phyloP scores from a whole-genome alignment of 2,888 invertebrate species.

The Sturmia bella region DNA sequence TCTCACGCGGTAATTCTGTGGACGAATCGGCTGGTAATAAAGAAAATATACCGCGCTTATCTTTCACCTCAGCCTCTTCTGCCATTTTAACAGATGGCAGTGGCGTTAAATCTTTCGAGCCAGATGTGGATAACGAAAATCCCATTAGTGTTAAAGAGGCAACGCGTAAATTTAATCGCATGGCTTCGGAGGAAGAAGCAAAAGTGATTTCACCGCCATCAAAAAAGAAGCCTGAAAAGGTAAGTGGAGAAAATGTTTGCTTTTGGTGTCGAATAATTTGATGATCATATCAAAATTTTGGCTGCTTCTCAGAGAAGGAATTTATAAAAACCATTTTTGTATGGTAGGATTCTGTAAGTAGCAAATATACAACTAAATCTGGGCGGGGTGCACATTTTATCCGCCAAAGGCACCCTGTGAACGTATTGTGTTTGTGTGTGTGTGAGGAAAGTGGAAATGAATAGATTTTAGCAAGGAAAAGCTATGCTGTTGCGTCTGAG shows the following conservation, averaged over 20 bases:
- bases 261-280: too few relatives aligned
- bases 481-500: too few relatives aligned
- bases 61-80: slow-evolving; percentile 76
- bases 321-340: too few relatives aligned
- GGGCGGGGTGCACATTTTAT: too few relatives aligned
- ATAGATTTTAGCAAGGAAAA: too few relatives aligned
- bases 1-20: slow-evolving; percentile 82
- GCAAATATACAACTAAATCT: too few relatives aligned
- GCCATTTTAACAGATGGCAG: slow-evolving; percentile 71
- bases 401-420: too few relatives aligned
- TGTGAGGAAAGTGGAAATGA: too few relatives aligned
- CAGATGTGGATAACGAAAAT: slow-evolving; percentile 82
- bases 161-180: slow-evolving; percentile 94
- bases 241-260: slow-evolving; percentile 81
- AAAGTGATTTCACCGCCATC: slow-evolving; percentile 83
- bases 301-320: too few relatives aligned
- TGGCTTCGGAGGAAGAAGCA: slow-evolving; percentile 90
- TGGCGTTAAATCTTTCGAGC: slow-evolving; percentile 71
- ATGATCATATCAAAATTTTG: too few relatives aligned
- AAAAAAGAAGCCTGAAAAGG: slow-evolving; percentile 86
- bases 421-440: too few relatives aligned
- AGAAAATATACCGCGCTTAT: slow-evolving; percentile 78
- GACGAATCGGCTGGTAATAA: slow-evolving; percentile 77
- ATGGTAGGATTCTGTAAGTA: too few relatives aligned
- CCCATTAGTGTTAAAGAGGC: slow-evolving; percentile 95